A percentile compares a stretch with the other conserved stretches of the same genome.
Evolutionary conservation across 1,140 invertebrate species (phyloP).

Genomic region (Monomorium pharaonis): DNA sequence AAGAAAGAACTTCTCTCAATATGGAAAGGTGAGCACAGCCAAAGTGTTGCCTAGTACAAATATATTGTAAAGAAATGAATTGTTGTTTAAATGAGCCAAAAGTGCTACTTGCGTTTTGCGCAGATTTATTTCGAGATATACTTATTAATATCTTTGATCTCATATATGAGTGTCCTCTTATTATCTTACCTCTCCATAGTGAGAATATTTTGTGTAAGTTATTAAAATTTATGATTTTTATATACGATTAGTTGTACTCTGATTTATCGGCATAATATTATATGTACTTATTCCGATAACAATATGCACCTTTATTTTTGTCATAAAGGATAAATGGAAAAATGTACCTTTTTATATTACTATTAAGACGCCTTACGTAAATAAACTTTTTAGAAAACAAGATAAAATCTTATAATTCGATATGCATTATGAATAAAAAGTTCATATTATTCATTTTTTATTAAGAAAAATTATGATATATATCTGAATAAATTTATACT

Average conservation of each 20-base stretch:
- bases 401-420: constrained; percentile 17
- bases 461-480: constrained; percentile 14
- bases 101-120: constrained; percentile 53
- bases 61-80: constrained; percentile 58
- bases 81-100: constrained; percentile 50
- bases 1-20: constrained; percentile 70
- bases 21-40: constrained; percentile 69
- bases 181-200: constrained; percentile 73
- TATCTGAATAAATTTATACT: background rate
- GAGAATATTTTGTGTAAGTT: constrained; percentile 67
- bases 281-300: constrained; percentile 78
- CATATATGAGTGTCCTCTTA: constrained; percentile 27
- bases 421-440: constrained; percentile 7
- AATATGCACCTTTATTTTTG: constrained; percentile 79
- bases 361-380: constrained; percentile 79
- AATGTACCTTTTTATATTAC: constrained; percentile 80
- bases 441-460: background rate
- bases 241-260: constrained; percentile 69
- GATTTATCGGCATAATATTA: constrained; percentile 75
- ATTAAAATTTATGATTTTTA: constrained; percentile 68
- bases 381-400: constrained; percentile 77
- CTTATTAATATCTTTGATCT: constrained; percentile 57
- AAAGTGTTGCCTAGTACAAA: constrained; percentile 67
- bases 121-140: constrained; percentile 42
- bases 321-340: constrained; percentile 76